Base-by-base conservation (phyloP, 1,140 invertebrate genomes). In the Sarcophaga peregrina region DNA sequence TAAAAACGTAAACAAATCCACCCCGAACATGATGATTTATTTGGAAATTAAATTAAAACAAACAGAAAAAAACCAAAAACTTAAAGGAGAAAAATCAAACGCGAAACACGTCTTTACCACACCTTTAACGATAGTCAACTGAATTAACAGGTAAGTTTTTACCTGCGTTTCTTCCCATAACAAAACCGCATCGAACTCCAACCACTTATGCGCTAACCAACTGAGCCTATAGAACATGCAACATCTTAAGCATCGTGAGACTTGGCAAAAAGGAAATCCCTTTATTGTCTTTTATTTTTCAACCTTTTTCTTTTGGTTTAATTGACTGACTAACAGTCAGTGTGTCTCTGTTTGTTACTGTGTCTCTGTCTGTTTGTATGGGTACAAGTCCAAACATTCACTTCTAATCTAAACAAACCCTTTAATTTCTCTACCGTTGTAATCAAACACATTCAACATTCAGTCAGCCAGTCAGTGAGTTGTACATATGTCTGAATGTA, bases 101-200 rank as follows among this genome's bases (percentile, higher is more conserved):
- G n/a, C 50, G 25, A 13, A 11, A 25, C 45, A 81, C 54, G 80
- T 81, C 80, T 81, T 62, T 72, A 81, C 80, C 52, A 72, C 80
- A 81, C 80, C 80, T 81, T 81, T n/a, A 58, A 17, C 37, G 47
- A 58, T 68, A 46, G 47, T 9, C 52, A 72, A 81, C 80, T 81
- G 46, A 81, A 81, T 9, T 37, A 46, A n/a, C 37, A 76, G 37
- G 45, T 76, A 76, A 47, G 45, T 68, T 68, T 5, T 10, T 20
- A 68, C n/a, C 20, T 68, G n/a, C 7, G 62, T 20, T 68, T 20
- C 20, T 68, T 68, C 25, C 4, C 25, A 25, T 68, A 20, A 20
- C 54, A 58, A 58, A 58, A 58, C 54, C n/a, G 9, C 62, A 62
- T n/a, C 9, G 20, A 25, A 68, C 62, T 68, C 8, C 62, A 68